These are phyloP conservation scores for Poecilus cupreus DNA, from an alignment of 2,888 invertebrate species.

Conservation along the genomic window DNA sequence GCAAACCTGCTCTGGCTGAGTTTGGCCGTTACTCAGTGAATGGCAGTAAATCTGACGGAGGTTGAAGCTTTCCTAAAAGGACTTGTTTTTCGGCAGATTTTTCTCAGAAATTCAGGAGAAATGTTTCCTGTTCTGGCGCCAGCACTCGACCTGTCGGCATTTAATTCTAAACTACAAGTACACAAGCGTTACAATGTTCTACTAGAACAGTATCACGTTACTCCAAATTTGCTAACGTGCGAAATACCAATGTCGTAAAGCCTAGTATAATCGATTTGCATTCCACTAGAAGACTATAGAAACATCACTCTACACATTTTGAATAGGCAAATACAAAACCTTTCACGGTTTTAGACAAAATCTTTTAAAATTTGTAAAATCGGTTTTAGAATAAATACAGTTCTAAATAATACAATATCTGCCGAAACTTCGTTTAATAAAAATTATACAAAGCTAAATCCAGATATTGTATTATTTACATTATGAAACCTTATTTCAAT, in stretches of 20 bases:
- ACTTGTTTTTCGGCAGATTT: slow-evolving; percentile 27
- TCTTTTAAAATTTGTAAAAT: too few species aligned
- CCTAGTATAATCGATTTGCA: too few species aligned
- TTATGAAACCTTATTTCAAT: too few species aligned
- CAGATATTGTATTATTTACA: too few species aligned
- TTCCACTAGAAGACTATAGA: too few species aligned
- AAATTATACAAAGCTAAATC: too few species aligned
- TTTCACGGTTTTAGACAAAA: too few species aligned
- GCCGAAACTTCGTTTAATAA: too few species aligned
- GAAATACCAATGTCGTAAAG: neutral
- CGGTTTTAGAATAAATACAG: too few species aligned
- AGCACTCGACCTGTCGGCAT: slow-evolving; percentile 18
- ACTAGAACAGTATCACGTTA: neutral
- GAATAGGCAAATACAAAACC: too few species aligned
- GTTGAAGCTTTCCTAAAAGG: slow-evolving; percentile 25
- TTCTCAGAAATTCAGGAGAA: slow-evolving; percentile 41
- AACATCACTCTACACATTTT: too few species aligned
- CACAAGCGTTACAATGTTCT: neutral
- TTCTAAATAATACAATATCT: too few species aligned
- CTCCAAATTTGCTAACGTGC: neutral
- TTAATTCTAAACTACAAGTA: neutral
- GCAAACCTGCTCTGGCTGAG: neutral
- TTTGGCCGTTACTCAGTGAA: slow-evolving; percentile 23
- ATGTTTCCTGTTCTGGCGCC: slow-evolving; percentile 49
- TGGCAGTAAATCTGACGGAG: slow-evolving; percentile 49